A percentile compares a stretch with the other conserved stretches of the same genome.
These are phyloP conservation scores for Mallotus villosus DNA, from an alignment of 2,797 vertebrate genomes.

Conservation along the genomic window DNA sequence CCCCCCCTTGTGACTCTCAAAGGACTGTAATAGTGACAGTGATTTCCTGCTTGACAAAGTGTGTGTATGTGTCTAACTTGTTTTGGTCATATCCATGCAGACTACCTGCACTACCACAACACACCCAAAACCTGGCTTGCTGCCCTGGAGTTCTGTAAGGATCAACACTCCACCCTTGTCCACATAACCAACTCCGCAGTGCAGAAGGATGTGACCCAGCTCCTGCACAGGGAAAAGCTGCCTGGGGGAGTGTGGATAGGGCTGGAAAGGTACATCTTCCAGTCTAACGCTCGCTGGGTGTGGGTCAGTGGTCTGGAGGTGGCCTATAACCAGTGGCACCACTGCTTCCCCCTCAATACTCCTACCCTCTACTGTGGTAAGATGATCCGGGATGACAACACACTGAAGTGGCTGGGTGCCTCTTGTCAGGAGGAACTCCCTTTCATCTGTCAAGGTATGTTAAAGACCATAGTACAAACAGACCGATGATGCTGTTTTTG, in stretches of 20 bases:
- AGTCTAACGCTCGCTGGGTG: slow-evolving; percentile 3
- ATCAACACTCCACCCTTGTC: neutral
- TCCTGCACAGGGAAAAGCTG: neutral
- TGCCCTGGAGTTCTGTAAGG: neutral
- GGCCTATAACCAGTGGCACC: neutral
- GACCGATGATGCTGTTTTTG: neutral
- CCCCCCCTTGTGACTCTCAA: neutral
- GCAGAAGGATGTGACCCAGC: neutral
- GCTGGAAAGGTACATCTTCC: slow-evolving; percentile 6
- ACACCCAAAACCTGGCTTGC: neutral
- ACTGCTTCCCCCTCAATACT: neutral
- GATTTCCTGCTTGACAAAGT: neutral
- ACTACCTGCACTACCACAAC: neutral
- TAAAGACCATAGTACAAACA: neutral
- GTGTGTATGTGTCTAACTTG: neutral
- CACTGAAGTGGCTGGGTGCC: slow-evolving; percentile 7
- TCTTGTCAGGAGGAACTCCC: neutral
- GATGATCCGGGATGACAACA: neutral
- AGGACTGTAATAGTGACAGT: neutral
- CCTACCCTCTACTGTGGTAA: neutral
- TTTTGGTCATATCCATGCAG: slow-evolving; percentile 9
- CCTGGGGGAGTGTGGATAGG: slow-evolving; percentile 2
- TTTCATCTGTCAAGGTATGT: neutral
- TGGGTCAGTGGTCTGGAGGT: neutral
- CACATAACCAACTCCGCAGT: slow-evolving; percentile 6